A percentile compares a stretch with the other conserved stretches of the same genome.
These are phyloP conservation scores for Brachynemurus nebulosus DNA, from an alignment of 2,888 invertebrate genomes.

Conservation along the genomic window DNA sequence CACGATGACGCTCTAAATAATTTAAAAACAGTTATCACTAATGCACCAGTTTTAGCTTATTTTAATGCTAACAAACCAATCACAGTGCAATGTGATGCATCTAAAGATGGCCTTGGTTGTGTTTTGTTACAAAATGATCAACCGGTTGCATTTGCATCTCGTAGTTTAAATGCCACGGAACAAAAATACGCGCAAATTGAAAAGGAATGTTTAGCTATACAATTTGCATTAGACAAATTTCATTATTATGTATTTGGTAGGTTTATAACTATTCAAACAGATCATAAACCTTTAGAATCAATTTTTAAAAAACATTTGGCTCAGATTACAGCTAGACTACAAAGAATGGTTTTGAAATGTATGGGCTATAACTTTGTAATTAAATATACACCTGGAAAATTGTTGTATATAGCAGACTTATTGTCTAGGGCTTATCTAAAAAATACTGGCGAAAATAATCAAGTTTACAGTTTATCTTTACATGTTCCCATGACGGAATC, in stretches of 20 bases:
- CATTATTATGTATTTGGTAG: not conserved
- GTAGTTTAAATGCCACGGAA: not conserved
- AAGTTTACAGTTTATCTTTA: too few species aligned
- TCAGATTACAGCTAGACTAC: not conserved
- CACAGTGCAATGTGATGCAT: not conserved
- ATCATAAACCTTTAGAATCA: not conserved
- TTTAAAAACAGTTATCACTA: not conserved
- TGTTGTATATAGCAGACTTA: not conserved
- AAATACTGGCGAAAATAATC: not conserved
- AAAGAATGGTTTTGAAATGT: not conserved
- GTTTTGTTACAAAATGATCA: not conserved
- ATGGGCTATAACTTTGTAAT: slow-evolving; percentile 5
- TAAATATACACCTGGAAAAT: not conserved
- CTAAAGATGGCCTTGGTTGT: not conserved
- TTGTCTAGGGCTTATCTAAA: not conserved
- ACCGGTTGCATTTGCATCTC: not conserved
- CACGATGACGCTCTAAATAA: not conserved
- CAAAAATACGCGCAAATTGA: not conserved
- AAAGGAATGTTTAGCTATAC: not conserved
- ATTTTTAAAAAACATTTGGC: not conserved
- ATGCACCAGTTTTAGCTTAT: not conserved
- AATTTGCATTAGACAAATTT: not conserved
- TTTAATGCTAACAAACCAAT: not conserved
- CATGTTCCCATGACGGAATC: too few species aligned
- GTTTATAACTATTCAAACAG: not conserved